These are phyloP conservation scores for Lasioglossum leucozonium DNA, from an alignment of 2,888 invertebrate species.

Conservation along the genomic window DNA sequence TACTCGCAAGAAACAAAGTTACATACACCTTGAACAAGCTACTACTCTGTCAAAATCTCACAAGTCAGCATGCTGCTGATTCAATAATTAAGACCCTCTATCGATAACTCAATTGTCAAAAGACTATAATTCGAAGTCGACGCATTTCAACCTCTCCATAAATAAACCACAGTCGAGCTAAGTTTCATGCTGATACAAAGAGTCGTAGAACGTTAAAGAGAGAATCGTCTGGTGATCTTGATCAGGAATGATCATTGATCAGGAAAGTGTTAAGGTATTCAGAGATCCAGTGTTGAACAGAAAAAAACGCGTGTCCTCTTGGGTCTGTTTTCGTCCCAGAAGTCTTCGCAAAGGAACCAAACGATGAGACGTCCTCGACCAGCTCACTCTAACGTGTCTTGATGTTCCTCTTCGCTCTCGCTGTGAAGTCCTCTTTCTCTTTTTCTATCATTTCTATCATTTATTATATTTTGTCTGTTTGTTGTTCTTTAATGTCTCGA, in stretches of 20 bases:
- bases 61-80: background rate
- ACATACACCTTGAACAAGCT: too few relatives aligned
- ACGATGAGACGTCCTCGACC: constrained; percentile 22
- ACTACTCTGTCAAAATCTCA: background rate
- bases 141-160: background rate
- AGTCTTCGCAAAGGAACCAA: constrained; percentile 17
- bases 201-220: background rate
- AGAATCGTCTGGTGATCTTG: background rate
- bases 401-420: background rate
- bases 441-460: background rate
- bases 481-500: constrained; percentile 87
- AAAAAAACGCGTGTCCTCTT: constrained; percentile 38
- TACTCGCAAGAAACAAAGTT: background rate
- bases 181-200: background rate
- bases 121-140: too few relatives aligned
- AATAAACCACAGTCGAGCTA: background rate
- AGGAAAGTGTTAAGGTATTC: constrained; percentile 50
- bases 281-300: constrained; percentile 15
- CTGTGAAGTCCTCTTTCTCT: background rate
- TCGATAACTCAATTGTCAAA: too few relatives aligned
- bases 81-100: background rate
- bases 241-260: background rate
- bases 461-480: background rate
- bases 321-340: constrained; percentile 19
- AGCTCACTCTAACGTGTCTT: constrained; percentile 21